Evolutionary conservation across 2,113 vertebrate species (phyloP), one percentile per base, ranked within the genome.

Genomic region (Falcunculus frontatus): DNA sequence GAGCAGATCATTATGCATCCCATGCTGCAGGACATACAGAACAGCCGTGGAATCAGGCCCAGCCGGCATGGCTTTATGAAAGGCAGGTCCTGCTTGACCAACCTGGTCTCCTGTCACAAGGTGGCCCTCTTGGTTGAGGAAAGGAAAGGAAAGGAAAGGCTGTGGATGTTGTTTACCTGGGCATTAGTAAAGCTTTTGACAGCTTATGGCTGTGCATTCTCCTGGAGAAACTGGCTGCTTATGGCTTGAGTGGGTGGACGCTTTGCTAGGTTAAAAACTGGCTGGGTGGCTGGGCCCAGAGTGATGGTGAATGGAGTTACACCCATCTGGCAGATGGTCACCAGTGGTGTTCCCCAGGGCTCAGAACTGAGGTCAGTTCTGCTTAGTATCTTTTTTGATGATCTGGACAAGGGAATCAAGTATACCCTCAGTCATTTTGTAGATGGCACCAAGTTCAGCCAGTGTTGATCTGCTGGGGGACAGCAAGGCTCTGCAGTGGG

Each of bases 351-450:
- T 72, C 57, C 26, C 26, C 39, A 26, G 46, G n/a, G 16, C 33
- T 88, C 22, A 12, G 39, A n/a, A 12, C 4, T 37, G 44, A n/a
- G 33, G 16, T 33, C 26, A 8, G n/a, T 18, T 72, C 17, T 46
- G 6, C 20, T 59, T 29, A 32, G 5, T 41, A 3, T 41, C 37
- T 70, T 9, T 56, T 9, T 20, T 21, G 26, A 6, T 68, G 62
- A 20, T 69, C 19, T 50, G 49, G 25, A 26, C 0, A 0, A 49
- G 35, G 57, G 13, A 29, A 10, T 47, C 2, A 33, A 11, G 16
- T 41, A 25, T 7, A 13, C 9, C 11, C 11, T 87, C n/a, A 30
- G 20, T 70, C 13, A 47, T 6, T 15, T 49, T 73, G 67, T 42
- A 11, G 50, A 22, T 42, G 30, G 59, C 35, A 49, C 35, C 13